These are phyloP conservation scores for Pandion haliaetus DNA, from an alignment of 2,113 vertebrate species.

Conservation along the genomic window DNA sequence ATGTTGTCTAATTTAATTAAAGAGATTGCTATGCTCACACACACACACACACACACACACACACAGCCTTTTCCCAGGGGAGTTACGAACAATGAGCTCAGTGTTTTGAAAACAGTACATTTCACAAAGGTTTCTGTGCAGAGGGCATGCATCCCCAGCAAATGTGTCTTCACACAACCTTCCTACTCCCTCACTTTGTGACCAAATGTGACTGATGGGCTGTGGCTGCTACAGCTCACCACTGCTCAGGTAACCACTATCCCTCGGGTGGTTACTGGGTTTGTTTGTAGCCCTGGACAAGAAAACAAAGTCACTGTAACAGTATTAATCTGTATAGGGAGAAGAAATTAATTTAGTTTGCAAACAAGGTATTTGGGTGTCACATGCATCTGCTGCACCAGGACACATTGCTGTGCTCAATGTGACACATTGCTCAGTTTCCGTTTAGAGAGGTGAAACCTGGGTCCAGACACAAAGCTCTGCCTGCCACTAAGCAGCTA, in stretches of 20 bases:
- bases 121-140: neutral
- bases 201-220: neutral
- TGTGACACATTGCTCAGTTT: neutral
- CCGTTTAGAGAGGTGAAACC: neutral
- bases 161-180: neutral
- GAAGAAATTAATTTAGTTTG: neutral
- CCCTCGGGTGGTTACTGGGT: neutral
- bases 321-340: neutral
- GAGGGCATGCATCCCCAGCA: neutral
- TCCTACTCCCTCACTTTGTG: neutral
- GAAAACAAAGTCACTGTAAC: neutral
- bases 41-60: neutral
- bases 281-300: neutral
- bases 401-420: neutral
- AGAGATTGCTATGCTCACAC: neutral
- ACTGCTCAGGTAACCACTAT: neutral
- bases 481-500: neutral
- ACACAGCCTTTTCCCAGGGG: neutral
- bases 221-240: neutral
- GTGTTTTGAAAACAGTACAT: neutral
- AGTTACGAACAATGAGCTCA: neutral
- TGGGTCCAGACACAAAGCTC: neutral
- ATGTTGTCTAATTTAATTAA: neutral
- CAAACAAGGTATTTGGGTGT: neutral
- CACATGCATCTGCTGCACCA: rapidly evolving